Base-by-base conservation (phyloP, 2,888 invertebrate species). In the Meliscaeva auricollis region DNA sequence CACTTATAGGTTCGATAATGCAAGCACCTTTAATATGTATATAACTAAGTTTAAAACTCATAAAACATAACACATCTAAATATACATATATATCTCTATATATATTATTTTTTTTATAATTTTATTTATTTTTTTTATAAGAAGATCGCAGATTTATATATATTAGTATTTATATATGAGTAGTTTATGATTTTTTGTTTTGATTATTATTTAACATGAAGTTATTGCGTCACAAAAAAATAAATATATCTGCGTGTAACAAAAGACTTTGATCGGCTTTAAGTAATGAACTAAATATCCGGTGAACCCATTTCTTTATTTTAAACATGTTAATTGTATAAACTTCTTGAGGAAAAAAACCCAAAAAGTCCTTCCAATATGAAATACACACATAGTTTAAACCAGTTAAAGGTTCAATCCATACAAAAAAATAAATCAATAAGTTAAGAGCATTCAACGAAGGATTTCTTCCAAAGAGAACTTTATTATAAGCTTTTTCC, bases 361-460 rank as follows among this genome's bases (percentile, higher is more conserved):
- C 38, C 54, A 75, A 79, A 84, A 79, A 80, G 84, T 76, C 80
- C 54, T 80, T 68, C 72, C 84, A 72, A 80, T 80, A 35, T 76
- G 84, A 76, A 76, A 80, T 80, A 85, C 80, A 80, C 84, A 85
- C 84, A 83, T 60, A 83, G 74, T 83, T 83, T 83, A 74, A 83
- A 58, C 74, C 69, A 76, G 75, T 68, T 66, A 80, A 84, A 80
- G 80, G 68, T 66, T 60, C 52, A 72, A 80, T 85, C 84, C 75
- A 72, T 38, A 32, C 4, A 32, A 32, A n/a, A 52, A 72, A 76
- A 76, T 72, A 80, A 85, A 84, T 85, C 84, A 76, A 85, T 85
- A 85, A 66, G 44, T 72, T 80, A 85, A 85, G 80, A 85, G 75
- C 60, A 85, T 76, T 85, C 76, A 54, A 85, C 83, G 80, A 85